These are phyloP conservation scores for Pollenia labialis DNA, from an alignment of 2,888 invertebrate species.

Conservation along the genomic window DNA sequence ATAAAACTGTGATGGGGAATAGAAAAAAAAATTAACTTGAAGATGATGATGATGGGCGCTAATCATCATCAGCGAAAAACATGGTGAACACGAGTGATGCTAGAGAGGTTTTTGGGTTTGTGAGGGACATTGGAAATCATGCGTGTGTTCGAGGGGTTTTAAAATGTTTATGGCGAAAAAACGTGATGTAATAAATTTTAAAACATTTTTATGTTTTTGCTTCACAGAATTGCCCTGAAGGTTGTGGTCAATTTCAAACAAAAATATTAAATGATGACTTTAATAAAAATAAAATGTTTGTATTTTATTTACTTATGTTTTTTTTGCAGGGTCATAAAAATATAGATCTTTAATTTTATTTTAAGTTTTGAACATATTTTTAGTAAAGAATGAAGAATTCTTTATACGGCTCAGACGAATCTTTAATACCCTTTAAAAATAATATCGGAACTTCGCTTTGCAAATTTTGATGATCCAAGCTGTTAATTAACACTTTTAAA, in stretches of 20 bases:
- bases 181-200: slow-evolving; percentile 65
- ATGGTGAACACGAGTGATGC: slow-evolving; percentile 10
- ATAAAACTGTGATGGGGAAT: slow-evolving; percentile 6
- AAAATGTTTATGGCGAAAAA: not conserved
- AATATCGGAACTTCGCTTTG: no score
- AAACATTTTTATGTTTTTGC: slow-evolving; percentile 5
- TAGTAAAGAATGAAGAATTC: no score
- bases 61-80: slow-evolving; percentile 18
- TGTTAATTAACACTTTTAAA: no score
- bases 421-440: no score
- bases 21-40: slow-evolving; percentile 41
- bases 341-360: not conserved
- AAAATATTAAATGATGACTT: slow-evolving; percentile 29
- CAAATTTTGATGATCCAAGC: no score
- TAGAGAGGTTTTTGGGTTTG: not conserved
- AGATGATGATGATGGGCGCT: slow-evolving; percentile 34
- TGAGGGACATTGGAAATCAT: slow-evolving; percentile 6
- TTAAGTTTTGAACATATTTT: not conserved
- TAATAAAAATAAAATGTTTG: slow-evolving; percentile 11
- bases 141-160: slow-evolving; percentile 23
- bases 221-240: slow-evolving; percentile 10
- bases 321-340: slow-evolving; percentile 11
- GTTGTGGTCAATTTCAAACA: slow-evolving; percentile 24
- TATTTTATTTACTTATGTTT: not conserved
- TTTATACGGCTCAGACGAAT: no score